Conservation (phyloP, 2,888 invertebrate species). For the Nebria salina region DNA sequence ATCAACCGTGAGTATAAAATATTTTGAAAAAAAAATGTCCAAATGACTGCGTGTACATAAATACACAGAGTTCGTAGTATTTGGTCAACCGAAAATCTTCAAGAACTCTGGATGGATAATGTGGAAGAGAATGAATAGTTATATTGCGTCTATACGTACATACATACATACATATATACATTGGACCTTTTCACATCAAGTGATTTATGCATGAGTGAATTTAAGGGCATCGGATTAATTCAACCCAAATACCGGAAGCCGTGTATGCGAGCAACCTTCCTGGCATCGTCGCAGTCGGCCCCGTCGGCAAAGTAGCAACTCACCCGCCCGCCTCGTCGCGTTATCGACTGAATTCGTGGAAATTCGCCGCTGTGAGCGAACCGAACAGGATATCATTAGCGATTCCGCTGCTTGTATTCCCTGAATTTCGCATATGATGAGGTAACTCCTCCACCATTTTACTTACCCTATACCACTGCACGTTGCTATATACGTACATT, state of each 20-base stretch:
- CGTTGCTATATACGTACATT: neutral
- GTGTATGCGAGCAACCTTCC: slow-evolving; percentile 3
- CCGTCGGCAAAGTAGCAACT: slow-evolving; percentile 8
- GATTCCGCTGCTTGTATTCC: neutral
- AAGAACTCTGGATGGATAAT: neutral
- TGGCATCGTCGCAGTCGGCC: neutral
- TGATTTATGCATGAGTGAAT: slow-evolving; percentile 3
- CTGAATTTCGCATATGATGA: neutral
- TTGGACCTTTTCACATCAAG: neutral
- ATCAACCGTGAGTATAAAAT: too few relatives aligned
- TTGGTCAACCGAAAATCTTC: neutral
- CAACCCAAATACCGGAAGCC: slow-evolving; percentile 12
- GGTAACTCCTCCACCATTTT: neutral
- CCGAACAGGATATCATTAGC: neutral
- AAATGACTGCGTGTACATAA: neutral
- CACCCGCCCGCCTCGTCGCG: neutral
- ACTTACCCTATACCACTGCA: neutral
- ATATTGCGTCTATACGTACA: neutral
- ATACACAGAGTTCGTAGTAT: neutral
- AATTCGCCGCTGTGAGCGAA: neutral
- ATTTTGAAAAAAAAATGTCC: neutral
- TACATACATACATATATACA: neutral
- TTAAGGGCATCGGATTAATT: slow-evolving; percentile 17
- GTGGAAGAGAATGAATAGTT: neutral
- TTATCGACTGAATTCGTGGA: neutral